Evolutionary conservation across 92 coral and sea anemone species (phyloP), one percentile per base, ranked within the genome.

Genomic region (Anthopleura xanthogrammica): DNA sequence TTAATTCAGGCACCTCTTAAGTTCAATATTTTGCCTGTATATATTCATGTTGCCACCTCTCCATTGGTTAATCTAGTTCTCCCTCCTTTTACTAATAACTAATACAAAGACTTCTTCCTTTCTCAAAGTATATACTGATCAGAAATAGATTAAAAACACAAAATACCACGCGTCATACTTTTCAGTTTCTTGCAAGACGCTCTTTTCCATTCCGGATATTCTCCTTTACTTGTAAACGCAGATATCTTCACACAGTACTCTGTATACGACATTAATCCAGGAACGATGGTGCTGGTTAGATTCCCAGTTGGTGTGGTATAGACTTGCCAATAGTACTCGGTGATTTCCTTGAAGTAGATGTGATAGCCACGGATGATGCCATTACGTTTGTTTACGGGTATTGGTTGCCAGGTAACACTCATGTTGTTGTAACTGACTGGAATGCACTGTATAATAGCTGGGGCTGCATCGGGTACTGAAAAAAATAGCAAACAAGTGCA

Each of bases 301-400:
- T 81, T 81, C 40, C 84, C 84, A 46, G 84, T 46, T 70, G 62
- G 64, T 81, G 78, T 66, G 11, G 58, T 68, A 57, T 81, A 70
- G 48, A 71, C 58, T 13, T 68, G 71, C 84, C 84, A 81, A 70
- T 42, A 0, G 55, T 70, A n/a, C 48, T 60, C 52, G 13, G 43
- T 24, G 10, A 50, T 6, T 12, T 64, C 23, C 13, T 9, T 16
- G 84, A 43, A 81, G 68, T 81, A 71, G 13, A 81, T 81, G 22
- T 54, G 62, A 19, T 68, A 70, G 43, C 84, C 83, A n/a, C 41
- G 74, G 84, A 81, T 81, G 77, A 81, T 70, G n/a, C 84, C 84
- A 70, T 81, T 81, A 6, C 84, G 84, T 52, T 81, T 16, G 4
- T 54, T 36, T 52, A 68, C 6, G 3, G 84, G 84, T 43, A 81